Base-by-base conservation (phyloP, 2,797 vertebrate species). In the Coregonus suidteri region DNA sequence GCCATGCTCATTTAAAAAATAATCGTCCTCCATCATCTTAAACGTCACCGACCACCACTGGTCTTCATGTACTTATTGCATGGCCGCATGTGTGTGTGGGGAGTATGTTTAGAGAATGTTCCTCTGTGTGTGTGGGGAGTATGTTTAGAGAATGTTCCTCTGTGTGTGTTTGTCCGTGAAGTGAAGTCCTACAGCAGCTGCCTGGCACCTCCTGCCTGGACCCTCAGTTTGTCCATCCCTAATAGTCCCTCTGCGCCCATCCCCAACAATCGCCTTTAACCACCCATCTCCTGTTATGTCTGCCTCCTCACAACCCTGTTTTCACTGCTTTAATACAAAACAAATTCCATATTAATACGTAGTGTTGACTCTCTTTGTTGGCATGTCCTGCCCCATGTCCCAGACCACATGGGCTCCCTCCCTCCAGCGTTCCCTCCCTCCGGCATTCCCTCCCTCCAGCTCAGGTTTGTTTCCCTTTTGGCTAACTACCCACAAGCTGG, bases 101-200 rank as follows among this genome's bases (percentile, higher is more conserved):
- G 34, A 56, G 71, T 67, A 64, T 81, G 73, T 81, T 81, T 47
- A 52, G 73, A 77, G 84, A 83, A 86, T 84, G 83, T 83, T 79
- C 80, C 80, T 47, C 9, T 78, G 54, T 84, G 79, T 79, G 82
- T 75, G 62, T 84, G 75, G 54, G 78, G 34, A 56, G 71, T 67
- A 64, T 81, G 73, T 81, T 81, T 47, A 52, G 73, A 77, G 84
- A 83, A 86, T 84, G 83, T 83, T 79, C 80, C 80, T 47, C 9
- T 78, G 65, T 82, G 80, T 84, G 79, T 83, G 76, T 66, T 69
- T 70, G 77, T 75, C 53, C 77, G 31, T 71, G 79, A 85, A 82
- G 82, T 82, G 79, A 86, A 81, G 83, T 82, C 76, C 75, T 64
- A 34, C 65, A 82, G 88, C 93, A 94, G 91, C 92, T 94, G 41